Base-by-base conservation (phyloP, 2,888 invertebrate genomes). In the Drosophila monieri region DNA sequence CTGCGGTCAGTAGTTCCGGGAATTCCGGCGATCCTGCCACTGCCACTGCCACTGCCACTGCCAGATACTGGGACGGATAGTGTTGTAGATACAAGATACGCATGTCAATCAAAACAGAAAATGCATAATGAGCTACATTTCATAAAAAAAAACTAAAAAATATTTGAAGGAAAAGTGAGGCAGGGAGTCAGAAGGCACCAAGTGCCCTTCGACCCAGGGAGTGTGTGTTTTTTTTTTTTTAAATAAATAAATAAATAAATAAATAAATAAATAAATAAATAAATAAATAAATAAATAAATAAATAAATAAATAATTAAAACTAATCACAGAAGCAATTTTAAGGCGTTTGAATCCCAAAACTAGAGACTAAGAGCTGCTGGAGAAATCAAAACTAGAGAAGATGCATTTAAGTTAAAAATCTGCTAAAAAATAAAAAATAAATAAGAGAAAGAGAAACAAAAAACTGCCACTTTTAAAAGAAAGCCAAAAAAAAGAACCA, bases 61-160 rank as follows among this genome's bases (percentile, higher is more conserved):
- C 30, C 41, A 64, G 51, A 72, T 47, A 48, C 51, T 52, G 59
- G 43, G 65, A 67, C 21, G 39, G 37, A 37, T 72, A 64, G 68
- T 72, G 68, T 72, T 67, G 73, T 72, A 74, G 53, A 74, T 61
- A 73, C 57, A 57, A 43, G 53, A 70, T 60, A 70, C 64, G 69
- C 86, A 74, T 83, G 88, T 83, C 88, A 80, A 88, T 84, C 76
- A 75, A 73, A 35, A 12, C 3, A 12, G 10, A 32, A 32, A 32
- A 72, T 77, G 69, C 72, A 74, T 66, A 76, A 71, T 47, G 60
- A 70, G 72, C 73, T 65, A 65, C 46, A 69, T 62, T 73, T 74
- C 64, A 57, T 35, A 35, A n/a, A 35, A n/a, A 35, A 4, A n/a
- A 35, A n/a, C n/a, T n/a, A n/a, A 6, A n/a, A 80, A 86, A 78